These are phyloP conservation scores for Latrodectus hesperus DNA, from an alignment of 2,888 invertebrate genomes.

Conservation along the genomic window DNA sequence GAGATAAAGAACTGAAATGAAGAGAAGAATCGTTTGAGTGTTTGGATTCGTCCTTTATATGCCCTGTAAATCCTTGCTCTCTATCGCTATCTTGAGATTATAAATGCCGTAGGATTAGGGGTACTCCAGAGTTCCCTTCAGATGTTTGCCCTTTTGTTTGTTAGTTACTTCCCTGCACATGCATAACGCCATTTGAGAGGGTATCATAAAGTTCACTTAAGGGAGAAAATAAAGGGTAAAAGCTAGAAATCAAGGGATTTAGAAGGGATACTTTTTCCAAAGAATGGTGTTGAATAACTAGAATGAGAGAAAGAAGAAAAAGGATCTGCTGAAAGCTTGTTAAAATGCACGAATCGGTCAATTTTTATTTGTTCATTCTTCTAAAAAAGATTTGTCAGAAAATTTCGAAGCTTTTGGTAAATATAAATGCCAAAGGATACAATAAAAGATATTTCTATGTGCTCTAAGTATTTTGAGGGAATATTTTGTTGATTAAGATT, in stretches of 20 bases:
- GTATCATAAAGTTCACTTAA: neutral
- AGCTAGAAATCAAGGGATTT: conserved; percentile 57
- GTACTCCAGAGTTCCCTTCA: neutral
- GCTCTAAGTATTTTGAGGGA: too few species aligned
- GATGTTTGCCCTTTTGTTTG: conserved; percentile 8
- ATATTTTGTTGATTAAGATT: too few species aligned
- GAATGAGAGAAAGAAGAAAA: neutral
- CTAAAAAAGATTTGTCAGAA: too few species aligned
- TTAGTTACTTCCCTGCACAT: conserved; percentile 2
- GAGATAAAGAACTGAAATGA: neutral
- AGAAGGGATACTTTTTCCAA: too few species aligned
- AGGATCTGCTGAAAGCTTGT: neutral
- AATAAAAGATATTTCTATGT: too few species aligned
- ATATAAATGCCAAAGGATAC: too few species aligned
- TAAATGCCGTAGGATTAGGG: conserved; percentile 61
- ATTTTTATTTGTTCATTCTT: too few species aligned
- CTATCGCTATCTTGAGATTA: conserved; percentile 54
- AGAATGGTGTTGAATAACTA: neutral
- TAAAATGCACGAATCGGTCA: too few species aligned
- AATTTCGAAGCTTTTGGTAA: too few species aligned
- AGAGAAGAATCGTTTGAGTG: too few species aligned
- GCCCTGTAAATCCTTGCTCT: conserved; percentile 25
- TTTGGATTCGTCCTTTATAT: conserved; percentile 12
- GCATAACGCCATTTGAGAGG: neutral
- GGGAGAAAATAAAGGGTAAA: conserved; percentile 6